phyloP scores from a whole-genome alignment of 2,113 vertebrate genomes.

The Tachysurus fulvidraco region DNA sequence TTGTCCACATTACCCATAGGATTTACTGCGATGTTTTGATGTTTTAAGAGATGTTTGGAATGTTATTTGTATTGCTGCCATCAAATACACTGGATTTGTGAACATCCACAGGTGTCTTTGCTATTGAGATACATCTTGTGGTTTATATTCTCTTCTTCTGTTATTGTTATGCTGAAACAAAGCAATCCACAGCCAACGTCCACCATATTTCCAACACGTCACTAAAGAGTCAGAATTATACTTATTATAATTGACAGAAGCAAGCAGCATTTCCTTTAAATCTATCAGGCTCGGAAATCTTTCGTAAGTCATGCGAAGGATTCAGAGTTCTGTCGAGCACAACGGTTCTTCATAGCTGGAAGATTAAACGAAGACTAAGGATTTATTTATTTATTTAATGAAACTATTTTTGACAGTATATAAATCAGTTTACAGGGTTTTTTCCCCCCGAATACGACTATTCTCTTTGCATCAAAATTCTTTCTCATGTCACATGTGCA shows the following conservation, averaged over 20 bases:
- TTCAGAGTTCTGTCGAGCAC: neutral
- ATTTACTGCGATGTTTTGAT: conserved; percentile 33
- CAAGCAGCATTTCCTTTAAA: conserved; percentile 1
- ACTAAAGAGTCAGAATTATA: neutral
- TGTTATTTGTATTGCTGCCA: conserved; percentile 77
- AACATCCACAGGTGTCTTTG: conserved; percentile 72
- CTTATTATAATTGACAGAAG: neutral
- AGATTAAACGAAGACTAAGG: neutral
- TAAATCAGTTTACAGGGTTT: neutral
- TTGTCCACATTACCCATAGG: conserved; percentile 42
- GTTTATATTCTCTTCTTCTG: conserved; percentile 27
- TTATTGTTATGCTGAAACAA: neutral
- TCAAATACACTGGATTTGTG: conserved; percentile 71
- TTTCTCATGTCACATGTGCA: neutral
- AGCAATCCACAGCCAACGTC: conserved; percentile 22
- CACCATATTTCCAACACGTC: neutral
- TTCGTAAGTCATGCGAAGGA: neutral
- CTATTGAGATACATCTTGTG: conserved; percentile 62
- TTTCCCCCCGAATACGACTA: neutral
- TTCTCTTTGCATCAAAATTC: neutral
- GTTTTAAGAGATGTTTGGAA: conserved; percentile 64
- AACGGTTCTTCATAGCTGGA: neutral
- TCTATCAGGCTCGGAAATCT: no score
- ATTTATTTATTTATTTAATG: no score
- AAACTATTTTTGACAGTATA: neutral